Percentiles rank a stretch among this genome's conserved stretches.
phyloP scores from a whole-genome alignment of 2,113 vertebrate species.

The Marcusenius ussheri region DNA sequence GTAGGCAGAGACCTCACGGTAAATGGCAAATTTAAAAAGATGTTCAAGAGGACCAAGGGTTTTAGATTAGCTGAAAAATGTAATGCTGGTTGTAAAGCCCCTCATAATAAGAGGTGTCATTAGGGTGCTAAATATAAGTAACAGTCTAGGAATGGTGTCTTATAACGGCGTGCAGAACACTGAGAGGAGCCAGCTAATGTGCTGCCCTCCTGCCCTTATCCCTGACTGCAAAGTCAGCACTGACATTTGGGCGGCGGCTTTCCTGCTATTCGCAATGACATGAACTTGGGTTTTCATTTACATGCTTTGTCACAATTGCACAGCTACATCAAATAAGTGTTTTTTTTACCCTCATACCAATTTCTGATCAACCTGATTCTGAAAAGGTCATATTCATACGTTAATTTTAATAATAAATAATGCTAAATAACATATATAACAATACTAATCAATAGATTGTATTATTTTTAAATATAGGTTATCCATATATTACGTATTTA shows the following conservation, averaged over 20 bases:
- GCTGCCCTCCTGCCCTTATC: conserved; percentile 4
- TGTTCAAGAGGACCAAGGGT: not conserved
- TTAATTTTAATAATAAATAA: not conserved
- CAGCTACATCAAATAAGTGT: not conserved
- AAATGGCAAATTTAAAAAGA: not conserved
- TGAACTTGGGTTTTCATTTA: not conserved
- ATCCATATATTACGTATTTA: not conserved
- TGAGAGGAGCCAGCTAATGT: not conserved
- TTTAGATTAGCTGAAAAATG: not conserved
- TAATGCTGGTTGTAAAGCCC: not conserved
- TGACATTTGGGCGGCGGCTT: not conserved
- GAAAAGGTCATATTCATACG: not conserved
- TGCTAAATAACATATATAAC: not conserved
- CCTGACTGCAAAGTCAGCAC: conserved; percentile 13
- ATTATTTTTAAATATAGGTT: not conserved
- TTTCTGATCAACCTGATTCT: not conserved
- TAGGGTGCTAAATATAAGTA: not conserved
- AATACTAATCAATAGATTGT: not conserved
- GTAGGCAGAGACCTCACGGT: not conserved
- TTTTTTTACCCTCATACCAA: not conserved
- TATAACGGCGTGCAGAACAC: conserved; percentile 3
- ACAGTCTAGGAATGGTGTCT: conserved; percentile 15
- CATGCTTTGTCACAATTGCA: not conserved
- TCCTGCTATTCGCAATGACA: not conserved
- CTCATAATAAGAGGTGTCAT: conserved; percentile 7